Evolutionary conservation across 2,888 invertebrate genomes (phyloP).

Genomic region (Dicranocentrus wangi): DNA sequence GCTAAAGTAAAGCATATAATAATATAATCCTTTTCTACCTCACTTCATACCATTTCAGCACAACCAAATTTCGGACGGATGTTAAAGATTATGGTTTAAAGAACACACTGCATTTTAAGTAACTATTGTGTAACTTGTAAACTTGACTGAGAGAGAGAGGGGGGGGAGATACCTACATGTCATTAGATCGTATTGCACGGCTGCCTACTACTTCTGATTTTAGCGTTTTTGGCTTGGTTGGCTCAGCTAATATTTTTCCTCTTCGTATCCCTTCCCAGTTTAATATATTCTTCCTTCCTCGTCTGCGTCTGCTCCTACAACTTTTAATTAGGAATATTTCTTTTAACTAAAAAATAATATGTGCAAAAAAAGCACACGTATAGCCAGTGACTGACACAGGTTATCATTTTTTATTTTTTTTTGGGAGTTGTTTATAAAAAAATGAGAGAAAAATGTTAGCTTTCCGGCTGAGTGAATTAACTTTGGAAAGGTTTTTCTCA

Average conservation of each 20-base stretch:
- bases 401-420: slow-evolving; percentile 11
- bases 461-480: slow-evolving; percentile 33
- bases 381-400: neutral
- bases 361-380: neutral
- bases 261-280: no score
- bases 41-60: neutral
- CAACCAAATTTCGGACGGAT: slow-evolving; percentile 5
- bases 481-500: slow-evolving; percentile 52
- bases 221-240: slow-evolving; percentile 11
- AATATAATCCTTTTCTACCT: no score
- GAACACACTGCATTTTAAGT: slow-evolving; percentile 6
- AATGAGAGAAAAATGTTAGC: slow-evolving; percentile 14
- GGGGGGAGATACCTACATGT: neutral
- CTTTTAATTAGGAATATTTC: slow-evolving; percentile 29
- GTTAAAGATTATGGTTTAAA: slow-evolving; percentile 8
- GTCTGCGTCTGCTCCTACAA: neutral
- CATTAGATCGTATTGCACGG: slow-evolving; percentile 18
- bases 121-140: neutral
- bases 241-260: neutral
- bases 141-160: neutral
- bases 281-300: slow-evolving; percentile 16
- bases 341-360: neutral
- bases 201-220: slow-evolving; percentile 3
- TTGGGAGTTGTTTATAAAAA: neutral
- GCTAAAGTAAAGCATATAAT: no score